Conservation (phyloP, 2,888 invertebrate genomes). For the Platycheirus albimanus region DNA sequence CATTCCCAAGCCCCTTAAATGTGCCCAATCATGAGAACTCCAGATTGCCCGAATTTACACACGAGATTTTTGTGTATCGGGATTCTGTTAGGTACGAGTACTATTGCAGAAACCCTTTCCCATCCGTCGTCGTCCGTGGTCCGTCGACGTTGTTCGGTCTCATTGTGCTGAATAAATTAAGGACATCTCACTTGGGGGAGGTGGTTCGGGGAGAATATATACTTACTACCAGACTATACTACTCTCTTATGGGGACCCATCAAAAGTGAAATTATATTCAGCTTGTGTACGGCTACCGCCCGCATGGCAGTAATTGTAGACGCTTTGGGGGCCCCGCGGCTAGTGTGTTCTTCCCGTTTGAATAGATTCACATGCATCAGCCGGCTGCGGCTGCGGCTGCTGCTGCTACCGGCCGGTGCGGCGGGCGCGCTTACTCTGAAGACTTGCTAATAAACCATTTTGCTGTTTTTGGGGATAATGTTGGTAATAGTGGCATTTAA, state of each 20-base stretch:
- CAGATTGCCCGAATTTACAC: conserved; percentile 69
- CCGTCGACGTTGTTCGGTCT: conserved; percentile 26
- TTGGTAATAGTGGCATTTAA: conserved; percentile 66
- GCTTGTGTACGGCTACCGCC: conserved; percentile 58
- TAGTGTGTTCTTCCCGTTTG: conserved; percentile 12
- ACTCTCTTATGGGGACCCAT: conserved; percentile 49
- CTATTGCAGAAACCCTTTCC: conserved; percentile 40
- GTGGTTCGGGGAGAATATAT: neutral
- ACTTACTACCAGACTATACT: too few species aligned
- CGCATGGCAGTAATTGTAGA: conserved; percentile 63
- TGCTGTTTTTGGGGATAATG: conserved; percentile 59
- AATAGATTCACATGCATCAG: conserved; percentile 51
- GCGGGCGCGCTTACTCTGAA: too few species aligned
- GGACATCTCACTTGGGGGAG: conserved; percentile 41
- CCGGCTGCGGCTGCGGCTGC: too few species aligned
- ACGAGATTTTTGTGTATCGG: conserved; percentile 67
- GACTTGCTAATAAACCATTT: conserved; percentile 51
- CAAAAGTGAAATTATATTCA: conserved; percentile 72
- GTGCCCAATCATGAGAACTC: conserved; percentile 72
- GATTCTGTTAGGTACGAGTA: conserved; percentile 19
- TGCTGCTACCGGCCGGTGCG: too few species aligned
- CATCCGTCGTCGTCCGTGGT: conserved; percentile 43
- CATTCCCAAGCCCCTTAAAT: conserved; percentile 72
- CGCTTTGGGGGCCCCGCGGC: conserved; percentile 17
- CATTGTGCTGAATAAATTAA: conserved; percentile 70